These are phyloP conservation scores for Climacteris rufus DNA, from an alignment of 2,113 vertebrate species.

Conservation along the genomic window DNA sequence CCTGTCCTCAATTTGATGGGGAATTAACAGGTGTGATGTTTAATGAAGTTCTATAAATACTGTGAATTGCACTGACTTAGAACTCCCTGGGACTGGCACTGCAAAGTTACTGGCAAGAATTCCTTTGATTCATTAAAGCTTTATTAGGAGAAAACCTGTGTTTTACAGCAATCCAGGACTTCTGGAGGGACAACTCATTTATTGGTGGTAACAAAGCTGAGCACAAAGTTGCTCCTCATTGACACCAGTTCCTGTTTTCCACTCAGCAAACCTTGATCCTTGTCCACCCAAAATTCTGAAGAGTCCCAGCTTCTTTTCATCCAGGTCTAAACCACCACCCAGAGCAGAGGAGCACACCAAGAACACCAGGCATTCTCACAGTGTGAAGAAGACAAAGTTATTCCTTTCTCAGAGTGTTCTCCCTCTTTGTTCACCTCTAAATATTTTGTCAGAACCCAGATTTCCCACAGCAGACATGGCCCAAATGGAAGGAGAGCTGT, in stretches of 20 bases:
- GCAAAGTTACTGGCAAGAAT: neutral
- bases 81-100: neutral
- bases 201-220: neutral
- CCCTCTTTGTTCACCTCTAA: neutral
- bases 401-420: neutral
- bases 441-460: neutral
- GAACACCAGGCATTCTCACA: neutral
- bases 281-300: neutral
- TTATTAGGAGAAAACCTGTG: neutral
- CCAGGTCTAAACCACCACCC: neutral
- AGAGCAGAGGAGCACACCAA: neutral
- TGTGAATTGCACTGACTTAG: neutral
- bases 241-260: neutral
- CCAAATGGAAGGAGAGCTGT: neutral
- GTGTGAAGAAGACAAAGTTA: neutral
- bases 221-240: neutral
- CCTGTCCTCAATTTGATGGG: neutral
- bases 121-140: neutral
- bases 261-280: neutral
- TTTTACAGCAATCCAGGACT: neutral
- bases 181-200: fast-evolving
- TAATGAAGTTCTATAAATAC: neutral
- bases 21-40: neutral
- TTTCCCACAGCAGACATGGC: neutral
- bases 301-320: neutral